Percentiles rank a stretch among this genome's conserved stretches.
Evolutionary conservation across 1,140 invertebrate species (phyloP).

Genomic region (Apis laboriosa): DNA sequence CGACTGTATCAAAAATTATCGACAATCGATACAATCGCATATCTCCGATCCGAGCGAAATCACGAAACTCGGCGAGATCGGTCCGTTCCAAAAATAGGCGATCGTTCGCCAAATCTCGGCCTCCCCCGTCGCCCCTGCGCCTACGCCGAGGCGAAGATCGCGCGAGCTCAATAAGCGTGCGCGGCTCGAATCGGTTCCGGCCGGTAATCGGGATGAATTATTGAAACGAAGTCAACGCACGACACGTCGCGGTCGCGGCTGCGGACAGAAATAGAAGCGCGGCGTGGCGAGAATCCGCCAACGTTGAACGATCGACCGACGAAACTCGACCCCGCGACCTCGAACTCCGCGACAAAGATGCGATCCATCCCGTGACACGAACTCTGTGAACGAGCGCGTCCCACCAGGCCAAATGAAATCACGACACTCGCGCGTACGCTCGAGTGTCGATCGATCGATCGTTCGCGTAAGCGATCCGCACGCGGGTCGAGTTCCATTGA

Average conservation of each 20-base stretch:
- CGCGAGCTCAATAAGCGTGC: not conserved
- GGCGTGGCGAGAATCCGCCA: not conserved
- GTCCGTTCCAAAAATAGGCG: not conserved
- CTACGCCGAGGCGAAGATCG: not conserved
- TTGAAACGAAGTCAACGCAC: conserved; percentile 40
- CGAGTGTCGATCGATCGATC: conserved; percentile 11
- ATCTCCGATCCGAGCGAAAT: no score
- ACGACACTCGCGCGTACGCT: conserved; percentile 15
- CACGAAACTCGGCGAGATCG: not conserved
- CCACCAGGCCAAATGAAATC: conserved; percentile 31
- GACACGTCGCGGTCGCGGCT: not conserved
- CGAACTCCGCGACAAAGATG: conserved; percentile 16
- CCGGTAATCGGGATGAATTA: conserved; percentile 12
- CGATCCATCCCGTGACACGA: conserved; percentile 25
- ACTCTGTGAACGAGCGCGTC: not conserved
- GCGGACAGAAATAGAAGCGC: conserved; percentile 30
- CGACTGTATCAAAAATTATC: no score
- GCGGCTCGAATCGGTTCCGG: not conserved
- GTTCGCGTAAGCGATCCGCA: conserved; percentile 2
- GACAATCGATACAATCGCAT: no score
- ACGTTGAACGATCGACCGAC: conserved; percentile 30
- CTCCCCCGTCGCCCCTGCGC: not conserved
- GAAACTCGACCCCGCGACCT: conserved; percentile 37
- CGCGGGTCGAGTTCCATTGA: conserved; percentile 41
- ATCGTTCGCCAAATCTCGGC: not conserved